Base-by-base conservation (phyloP, 2,888 invertebrate species). In the Melanostoma mellinum region DNA sequence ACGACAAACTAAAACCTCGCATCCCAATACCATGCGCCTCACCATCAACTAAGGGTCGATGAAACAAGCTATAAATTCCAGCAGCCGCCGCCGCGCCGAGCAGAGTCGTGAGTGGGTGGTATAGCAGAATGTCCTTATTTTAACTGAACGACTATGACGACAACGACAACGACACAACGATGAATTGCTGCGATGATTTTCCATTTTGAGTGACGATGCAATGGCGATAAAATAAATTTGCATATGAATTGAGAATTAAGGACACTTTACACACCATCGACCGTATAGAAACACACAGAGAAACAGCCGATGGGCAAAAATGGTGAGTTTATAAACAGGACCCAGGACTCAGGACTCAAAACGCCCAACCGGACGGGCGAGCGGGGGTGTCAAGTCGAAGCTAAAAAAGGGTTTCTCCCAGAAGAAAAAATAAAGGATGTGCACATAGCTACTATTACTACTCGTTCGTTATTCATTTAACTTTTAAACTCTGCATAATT, bases 171-270 rank as follows among this genome's bases (percentile, higher is more conserved):
- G 69, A 74, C 68, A 77, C 72, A 77, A 79, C 84, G 84, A 85
- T 79, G 80, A 85, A 85, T 85, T 85, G 79, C 85, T 85, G 80
- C 80, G 85, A 85, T 85, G 79, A 85, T 85, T 85, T 85, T 76
- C 75, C 79, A 85, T 85, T 85, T 85, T 85, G 85, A 85, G 85
- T 77, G 84, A 85, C 67, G 82, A 87, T 88, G 87, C 87, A 88
- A 87, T 88, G 88, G 89, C 88, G 90, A 89, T 89, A 90, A 90
- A 89, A 90, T 90, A 90, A 91, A 90, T 90, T 90, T 91, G 89
- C 90, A 90, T 90, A 91, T 91, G 90, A 90, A 90, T 90, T 88
- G 90, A 87, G 90, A 90, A 91, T 90, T 90, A 90, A 90, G 89
- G 89, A 89, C 89, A 88, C 88, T 89, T 90, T 90, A 88, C 87